Conservation (phyloP, 2,888 invertebrate genomes). For the Phorcus lineatus region DNA sequence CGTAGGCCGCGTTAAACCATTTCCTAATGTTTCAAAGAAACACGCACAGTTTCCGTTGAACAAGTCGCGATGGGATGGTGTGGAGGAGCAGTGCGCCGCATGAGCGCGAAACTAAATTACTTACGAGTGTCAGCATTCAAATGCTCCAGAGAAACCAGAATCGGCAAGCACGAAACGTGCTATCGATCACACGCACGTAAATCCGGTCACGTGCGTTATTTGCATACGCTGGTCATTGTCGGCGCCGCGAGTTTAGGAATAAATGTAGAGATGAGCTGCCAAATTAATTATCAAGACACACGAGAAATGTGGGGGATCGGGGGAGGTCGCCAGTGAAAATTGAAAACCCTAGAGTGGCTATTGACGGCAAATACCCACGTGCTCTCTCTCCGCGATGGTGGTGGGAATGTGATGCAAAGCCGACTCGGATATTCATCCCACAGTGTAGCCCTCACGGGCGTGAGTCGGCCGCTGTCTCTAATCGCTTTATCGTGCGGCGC, state of each 20-base stretch:
- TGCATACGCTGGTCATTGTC: conserved; percentile 23
- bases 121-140: conserved; percentile 16
- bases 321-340: conserved; percentile 30
- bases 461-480: conserved; percentile 12
- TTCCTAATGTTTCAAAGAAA: conserved; percentile 24
- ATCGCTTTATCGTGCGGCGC: conserved; percentile 30
- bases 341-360: conserved; percentile 25
- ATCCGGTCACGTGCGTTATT: conserved; percentile 31
- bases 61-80: conserved; percentile 15
- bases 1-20: conserved; percentile 18
- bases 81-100: conserved; percentile 7
- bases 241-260: background rate
- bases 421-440: background rate
- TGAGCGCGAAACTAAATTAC: conserved; percentile 27
- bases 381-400: conserved; percentile 2
- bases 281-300: conserved; percentile 21
- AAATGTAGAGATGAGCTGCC: conserved; percentile 21
- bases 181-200: conserved; percentile 23
- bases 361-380: conserved; percentile 25
- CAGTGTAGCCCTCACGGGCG: background rate
- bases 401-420: background rate
- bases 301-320: conserved; percentile 7
- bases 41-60: conserved; percentile 15
- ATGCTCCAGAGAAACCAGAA: conserved; percentile 23
- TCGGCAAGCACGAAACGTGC: conserved; percentile 27